phyloP scores from a whole-genome alignment of 1,140 invertebrate species.

The Heliconius eleuchia region DNA sequence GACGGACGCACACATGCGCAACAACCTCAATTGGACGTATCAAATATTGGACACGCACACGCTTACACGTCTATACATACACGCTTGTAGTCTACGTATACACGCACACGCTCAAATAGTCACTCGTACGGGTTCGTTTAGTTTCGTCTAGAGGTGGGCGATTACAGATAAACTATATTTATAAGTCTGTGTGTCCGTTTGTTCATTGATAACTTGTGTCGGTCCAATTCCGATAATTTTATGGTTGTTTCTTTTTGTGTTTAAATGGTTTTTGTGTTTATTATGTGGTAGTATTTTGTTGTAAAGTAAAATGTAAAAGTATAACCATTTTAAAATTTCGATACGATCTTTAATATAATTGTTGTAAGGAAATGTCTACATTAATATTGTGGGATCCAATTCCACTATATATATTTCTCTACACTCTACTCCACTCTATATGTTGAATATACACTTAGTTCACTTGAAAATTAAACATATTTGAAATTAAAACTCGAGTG shows the following conservation, averaged over 20 bases:
- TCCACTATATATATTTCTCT: too few species aligned
- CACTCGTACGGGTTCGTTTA: conserved; percentile 50
- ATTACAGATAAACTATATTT: conserved; percentile 15
- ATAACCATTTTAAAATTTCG: too few species aligned
- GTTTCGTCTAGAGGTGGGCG: conserved; percentile 54
- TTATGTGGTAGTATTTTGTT: neutral
- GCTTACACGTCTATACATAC: conserved; percentile 5
- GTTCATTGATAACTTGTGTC: conserved; percentile 8
- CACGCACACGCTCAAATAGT: conserved; percentile 28
- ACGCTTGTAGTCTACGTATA: conserved; percentile 35
- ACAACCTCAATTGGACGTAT: conserved; percentile 68
- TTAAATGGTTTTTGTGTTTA: neutral
- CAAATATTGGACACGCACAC: conserved; percentile 45
- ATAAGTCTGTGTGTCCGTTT: neutral
- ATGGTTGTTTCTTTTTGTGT: neutral
- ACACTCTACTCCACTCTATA: too few species aligned
- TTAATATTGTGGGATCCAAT: too few species aligned
- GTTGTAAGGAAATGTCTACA: too few species aligned
- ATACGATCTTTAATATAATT: too few species aligned
- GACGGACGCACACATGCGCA: conserved; percentile 46
- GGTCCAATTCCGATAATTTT: conserved; percentile 5
- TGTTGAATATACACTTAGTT: too few species aligned
- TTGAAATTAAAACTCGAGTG: too few species aligned
- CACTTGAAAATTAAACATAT: too few species aligned
- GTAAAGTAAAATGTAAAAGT: too few species aligned